Evolutionary conservation across 2,888 invertebrate species (phyloP).

Genomic region (Brachypterus glaber): DNA sequence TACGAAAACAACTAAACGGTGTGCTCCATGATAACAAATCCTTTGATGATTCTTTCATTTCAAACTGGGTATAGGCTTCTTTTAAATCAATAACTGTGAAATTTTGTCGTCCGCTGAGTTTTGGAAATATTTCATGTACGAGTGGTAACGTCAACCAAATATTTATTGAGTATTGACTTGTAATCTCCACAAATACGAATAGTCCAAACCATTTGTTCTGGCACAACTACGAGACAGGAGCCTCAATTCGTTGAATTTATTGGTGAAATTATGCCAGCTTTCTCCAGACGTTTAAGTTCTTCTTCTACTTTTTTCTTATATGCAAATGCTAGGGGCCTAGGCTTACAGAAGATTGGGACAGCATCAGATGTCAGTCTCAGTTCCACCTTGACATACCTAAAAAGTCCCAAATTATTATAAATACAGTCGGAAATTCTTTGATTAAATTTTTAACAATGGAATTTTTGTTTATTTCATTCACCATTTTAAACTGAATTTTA

Average conservation of each 20-base stretch:
- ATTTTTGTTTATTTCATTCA: too few species aligned
- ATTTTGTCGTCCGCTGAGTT: not conserved
- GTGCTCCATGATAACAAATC: not conserved
- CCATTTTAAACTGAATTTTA: too few species aligned
- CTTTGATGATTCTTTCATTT: not conserved
- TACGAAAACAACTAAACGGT: too few species aligned
- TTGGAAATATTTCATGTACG: not conserved
- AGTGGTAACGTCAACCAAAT: not conserved
- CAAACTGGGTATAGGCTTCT: conserved; percentile 1
- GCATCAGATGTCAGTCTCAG: not conserved
- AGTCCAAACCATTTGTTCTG: not conserved
- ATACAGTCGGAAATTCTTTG: too few species aligned
- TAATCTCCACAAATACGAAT: conserved; percentile 2
- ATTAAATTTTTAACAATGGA: too few species aligned
- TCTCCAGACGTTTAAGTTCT: not conserved
- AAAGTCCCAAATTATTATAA: too few species aligned
- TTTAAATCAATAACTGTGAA: not conserved
- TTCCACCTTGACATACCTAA: too few species aligned
- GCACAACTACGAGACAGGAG: not conserved
- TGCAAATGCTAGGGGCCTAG: not conserved
- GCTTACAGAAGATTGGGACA: not conserved
- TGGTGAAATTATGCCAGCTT: not conserved
- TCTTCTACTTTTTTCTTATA: not conserved
- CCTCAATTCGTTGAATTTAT: not conserved
- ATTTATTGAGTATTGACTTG: not conserved